A percentile compares a stretch with the other conserved stretches of the same genome.
phyloP scores from a whole-genome alignment of 2,113 vertebrate genomes.

The Rhinogobius similis region DNA sequence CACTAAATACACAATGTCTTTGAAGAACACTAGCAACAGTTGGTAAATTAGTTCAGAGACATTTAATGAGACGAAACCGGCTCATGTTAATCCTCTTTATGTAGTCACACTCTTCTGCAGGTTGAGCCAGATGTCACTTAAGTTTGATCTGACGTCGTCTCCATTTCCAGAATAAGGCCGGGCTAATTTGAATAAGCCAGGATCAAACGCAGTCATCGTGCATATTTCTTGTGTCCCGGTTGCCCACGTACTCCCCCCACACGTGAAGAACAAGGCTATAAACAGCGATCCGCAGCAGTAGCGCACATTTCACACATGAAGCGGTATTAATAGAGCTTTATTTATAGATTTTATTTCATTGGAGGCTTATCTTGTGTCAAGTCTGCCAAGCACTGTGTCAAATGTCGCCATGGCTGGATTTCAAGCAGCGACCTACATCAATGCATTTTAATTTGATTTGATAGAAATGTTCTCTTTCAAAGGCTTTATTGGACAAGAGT shows the following conservation, averaged over 20 bases:
- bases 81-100: neutral
- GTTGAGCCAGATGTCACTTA: slow-evolving; percentile 21
- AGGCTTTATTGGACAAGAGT: too few species aligned
- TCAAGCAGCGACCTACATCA: neutral
- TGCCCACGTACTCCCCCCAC: neutral
- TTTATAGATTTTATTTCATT: slow-evolving; percentile 10
- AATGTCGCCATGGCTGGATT: neutral
- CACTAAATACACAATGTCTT: neutral
- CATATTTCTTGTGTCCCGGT: neutral
- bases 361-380: neutral
- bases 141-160: neutral
- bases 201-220: neutral
- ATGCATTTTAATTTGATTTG: neutral
- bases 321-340: slow-evolving; percentile 6
- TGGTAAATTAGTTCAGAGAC: slow-evolving; percentile 23
- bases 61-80: slow-evolving; percentile 45
- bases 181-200: slow-evolving; percentile 1
- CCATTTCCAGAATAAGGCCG: neutral
- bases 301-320: neutral
- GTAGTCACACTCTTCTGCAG: slow-evolving; percentile 23
- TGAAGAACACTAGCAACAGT: slow-evolving; percentile 21
- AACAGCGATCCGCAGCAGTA: neutral
- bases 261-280: neutral
- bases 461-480: too few species aligned
- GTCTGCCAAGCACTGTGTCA: neutral